Conservation (phyloP, 2,888 invertebrate genomes). For the Sclerodermus sp. region DNA sequence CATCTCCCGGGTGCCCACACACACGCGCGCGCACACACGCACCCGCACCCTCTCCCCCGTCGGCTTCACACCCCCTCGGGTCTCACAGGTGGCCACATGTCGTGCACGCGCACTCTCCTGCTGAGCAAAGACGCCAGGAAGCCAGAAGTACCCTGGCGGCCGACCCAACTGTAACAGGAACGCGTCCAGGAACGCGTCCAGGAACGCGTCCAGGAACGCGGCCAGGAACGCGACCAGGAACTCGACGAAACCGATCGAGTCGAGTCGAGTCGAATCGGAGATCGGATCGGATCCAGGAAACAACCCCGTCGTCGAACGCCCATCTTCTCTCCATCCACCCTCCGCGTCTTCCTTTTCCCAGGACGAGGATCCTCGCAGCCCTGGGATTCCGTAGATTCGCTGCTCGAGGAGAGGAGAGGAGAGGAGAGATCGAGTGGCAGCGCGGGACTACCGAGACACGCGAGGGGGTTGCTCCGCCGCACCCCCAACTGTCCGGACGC, state of each 20-base stretch:
- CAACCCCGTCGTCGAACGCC: too few relatives aligned
- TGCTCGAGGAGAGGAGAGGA: too few relatives aligned
- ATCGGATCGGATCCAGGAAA: too few relatives aligned
- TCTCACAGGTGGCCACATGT: neutral
- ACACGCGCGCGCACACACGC: slow-evolving; percentile 24
- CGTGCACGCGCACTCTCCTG: neutral
- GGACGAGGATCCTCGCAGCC: too few relatives aligned
- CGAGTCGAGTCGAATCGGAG: neutral
- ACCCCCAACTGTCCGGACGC: too few relatives aligned
- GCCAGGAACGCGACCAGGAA: neutral
- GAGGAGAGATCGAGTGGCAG: too few relatives aligned
- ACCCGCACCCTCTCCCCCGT: neutral
- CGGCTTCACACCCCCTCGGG: neutral
- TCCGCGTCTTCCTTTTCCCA: too few relatives aligned
- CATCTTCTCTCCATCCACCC: too few relatives aligned
- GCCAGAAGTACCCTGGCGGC: neutral
- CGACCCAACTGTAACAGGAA: neutral
- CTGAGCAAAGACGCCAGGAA: neutral
- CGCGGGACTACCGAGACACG: too few relatives aligned
- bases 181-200: slow-evolving; percentile 8
- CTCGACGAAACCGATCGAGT: neutral
- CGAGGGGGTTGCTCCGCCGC: too few relatives aligned
- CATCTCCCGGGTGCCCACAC: too few relatives aligned
- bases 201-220: slow-evolving; percentile 2
- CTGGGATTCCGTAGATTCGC: too few relatives aligned